Evolutionary conservation across 1,140 invertebrate genomes (phyloP), one percentile per base, ranked within the genome.

Genomic region (Gryllus bimaculatus): DNA sequence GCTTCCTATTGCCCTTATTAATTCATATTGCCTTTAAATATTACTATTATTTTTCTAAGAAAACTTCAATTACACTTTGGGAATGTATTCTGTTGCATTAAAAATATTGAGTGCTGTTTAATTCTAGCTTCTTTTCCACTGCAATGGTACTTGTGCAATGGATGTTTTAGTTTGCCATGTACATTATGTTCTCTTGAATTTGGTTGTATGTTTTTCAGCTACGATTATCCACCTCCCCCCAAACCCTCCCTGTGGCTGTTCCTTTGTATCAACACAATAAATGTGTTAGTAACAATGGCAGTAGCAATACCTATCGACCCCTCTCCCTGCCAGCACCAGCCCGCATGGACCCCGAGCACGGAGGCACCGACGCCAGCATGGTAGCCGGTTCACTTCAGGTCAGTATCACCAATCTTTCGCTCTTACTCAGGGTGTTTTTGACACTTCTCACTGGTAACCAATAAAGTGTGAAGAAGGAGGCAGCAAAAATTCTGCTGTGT

Each of bases 321-420:
- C 48, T 79, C 26, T 79, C 78, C 1, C 78, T 79, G 47, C 78
- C 78, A 20, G 78, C 74, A 47, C 78, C 78, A 26, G 73, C 76
- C 76, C 76, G n/a, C 76, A 77, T 48, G 21, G 76, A 77, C 39
- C 48, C 76, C 12, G 8, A 47, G 8, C 54, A 66, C 18, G 54
- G 54, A 13, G 18, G 10, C 18, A n/a, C 48, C 39, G 21, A 49
- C 76, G 48, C 47, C 47, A 48, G 48, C 47, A 77, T 48, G 7
- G 20, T 77, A 48, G 47, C 76, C 12, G 47, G 76, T n/a, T 54
- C 76, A 8, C 47, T 77, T 15, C 76, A 77, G 76, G 76, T 77
- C 48, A 77, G 76, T 77, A 48, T 21, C 54, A 66, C 18, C 26
- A 39, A 39, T 39, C 26, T 39, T 39, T 39, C 26, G 26, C 26